Evolutionary conservation across 2,888 invertebrate species (phyloP).

Genomic region (Dasypogon diadema): DNA sequence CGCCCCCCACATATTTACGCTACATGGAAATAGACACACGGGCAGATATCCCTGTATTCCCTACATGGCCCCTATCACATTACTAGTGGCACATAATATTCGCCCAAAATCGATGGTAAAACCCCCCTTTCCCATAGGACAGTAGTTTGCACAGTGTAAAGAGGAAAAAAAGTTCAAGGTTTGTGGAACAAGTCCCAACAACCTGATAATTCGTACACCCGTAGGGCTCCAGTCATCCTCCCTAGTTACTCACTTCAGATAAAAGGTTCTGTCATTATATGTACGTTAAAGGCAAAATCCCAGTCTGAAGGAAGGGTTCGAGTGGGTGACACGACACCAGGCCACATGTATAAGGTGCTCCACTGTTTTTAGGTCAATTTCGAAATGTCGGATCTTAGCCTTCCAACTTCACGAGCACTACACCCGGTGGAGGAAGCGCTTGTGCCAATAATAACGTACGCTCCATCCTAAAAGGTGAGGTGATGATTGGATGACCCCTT

Average conservation of each 20-base stretch:
- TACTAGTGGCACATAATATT: conserved; percentile 14
- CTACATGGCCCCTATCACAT: background rate
- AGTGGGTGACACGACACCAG: background rate
- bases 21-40: background rate
- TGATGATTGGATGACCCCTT: conserved; percentile 25
- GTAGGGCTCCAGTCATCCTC: conserved; percentile 10
- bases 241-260: conserved; percentile 38
- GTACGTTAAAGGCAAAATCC: background rate
- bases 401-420: background rate
- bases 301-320: conserved; percentile 28
- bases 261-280: conserved; percentile 39
- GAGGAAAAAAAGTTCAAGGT: conserved; percentile 44
- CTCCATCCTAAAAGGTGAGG: conserved; percentile 16
- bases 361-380: conserved; percentile 36
- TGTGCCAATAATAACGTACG: conserved; percentile 18
- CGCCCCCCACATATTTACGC: background rate
- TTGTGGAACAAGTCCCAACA: conserved; percentile 30
- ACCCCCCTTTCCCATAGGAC: background rate
- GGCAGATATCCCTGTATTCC: conserved; percentile 14
- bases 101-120: conserved; percentile 25
- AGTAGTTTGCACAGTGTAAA: background rate
- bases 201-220: conserved; percentile 24
- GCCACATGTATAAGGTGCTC: background rate
- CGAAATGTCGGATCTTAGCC: conserved; percentile 37
- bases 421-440: background rate